These are phyloP conservation scores for Brachyhypopomus gauderio DNA, from an alignment of 2,113 vertebrate species.

Conservation along the genomic window DNA sequence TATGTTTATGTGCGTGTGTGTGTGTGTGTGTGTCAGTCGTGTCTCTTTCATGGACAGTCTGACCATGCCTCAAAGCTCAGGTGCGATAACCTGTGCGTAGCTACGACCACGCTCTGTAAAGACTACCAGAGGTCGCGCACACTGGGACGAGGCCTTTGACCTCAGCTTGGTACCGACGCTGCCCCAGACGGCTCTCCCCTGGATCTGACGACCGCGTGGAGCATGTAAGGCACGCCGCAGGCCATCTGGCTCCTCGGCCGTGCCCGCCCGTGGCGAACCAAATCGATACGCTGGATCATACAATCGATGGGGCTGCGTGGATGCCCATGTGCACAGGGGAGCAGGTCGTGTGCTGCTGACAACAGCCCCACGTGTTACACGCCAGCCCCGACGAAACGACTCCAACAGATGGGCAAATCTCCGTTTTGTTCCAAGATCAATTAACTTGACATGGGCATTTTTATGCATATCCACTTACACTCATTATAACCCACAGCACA, in stretches of 20 bases:
- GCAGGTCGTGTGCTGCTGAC: neutral
- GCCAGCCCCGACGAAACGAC: constrained; percentile 4
- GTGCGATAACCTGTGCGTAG: neutral
- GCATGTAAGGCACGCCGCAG: constrained; percentile 33
- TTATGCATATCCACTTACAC: neutral
- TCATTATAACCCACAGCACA: neutral
- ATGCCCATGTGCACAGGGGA: neutral
- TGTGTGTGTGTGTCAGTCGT: neutral
- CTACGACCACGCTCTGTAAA: too few relatives aligned
- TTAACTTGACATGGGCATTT: neutral
- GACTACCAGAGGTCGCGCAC: too few relatives aligned
- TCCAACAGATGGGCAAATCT: neutral
- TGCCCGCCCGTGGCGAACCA: constrained; percentile 3
- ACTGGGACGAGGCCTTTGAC: too few relatives aligned
- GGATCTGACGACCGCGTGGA: constrained; percentile 30
- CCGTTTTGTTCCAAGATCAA: neutral
- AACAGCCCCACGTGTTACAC: neutral
- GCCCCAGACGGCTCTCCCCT: constrained; percentile 22
- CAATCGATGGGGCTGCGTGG: neutral
- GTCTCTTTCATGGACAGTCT: neutral
- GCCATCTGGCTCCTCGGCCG: constrained; percentile 4
- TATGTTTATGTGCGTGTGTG: too few relatives aligned
- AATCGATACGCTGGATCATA: constrained; percentile 42
- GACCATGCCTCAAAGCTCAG: neutral
- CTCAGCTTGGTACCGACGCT: too few relatives aligned